Conservation (phyloP, 1,140 invertebrate species). For the Heliconius eleuchia region DNA sequence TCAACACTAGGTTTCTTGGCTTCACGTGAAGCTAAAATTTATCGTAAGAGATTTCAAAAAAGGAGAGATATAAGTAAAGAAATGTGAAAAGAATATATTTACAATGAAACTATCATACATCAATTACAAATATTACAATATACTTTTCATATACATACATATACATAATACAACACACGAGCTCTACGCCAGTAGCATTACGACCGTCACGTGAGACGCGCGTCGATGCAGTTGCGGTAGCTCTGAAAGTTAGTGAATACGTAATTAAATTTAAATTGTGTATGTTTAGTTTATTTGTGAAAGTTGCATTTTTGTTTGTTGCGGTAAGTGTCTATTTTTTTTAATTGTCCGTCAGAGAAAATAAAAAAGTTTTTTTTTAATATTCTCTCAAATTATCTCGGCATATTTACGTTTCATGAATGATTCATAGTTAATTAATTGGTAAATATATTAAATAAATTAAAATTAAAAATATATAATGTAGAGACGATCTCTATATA, state of each 20-base stretch:
- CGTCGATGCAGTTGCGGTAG: slow-evolving; percentile 13
- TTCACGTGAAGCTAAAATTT: no score
- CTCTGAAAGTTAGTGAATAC: slow-evolving; percentile 27
- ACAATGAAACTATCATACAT: background rate
- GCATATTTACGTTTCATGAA: no score
- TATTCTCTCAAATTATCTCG: no score
- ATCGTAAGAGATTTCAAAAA: no score
- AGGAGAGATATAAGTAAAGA: background rate
- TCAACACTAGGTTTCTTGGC: no score
- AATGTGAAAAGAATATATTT: background rate
- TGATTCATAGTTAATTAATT: no score
- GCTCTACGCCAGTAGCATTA: slow-evolving; percentile 26
- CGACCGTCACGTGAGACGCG: slow-evolving; percentile 18
- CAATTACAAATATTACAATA: background rate
- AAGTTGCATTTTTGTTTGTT: slow-evolving; percentile 23
- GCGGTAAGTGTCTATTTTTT: slow-evolving; percentile 10
- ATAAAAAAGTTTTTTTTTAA: no score
- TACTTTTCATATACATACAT: background rate
- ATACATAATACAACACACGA: slow-evolving; percentile 1
- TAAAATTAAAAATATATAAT: no score
- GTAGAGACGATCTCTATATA: no score
- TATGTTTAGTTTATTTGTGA: slow-evolving; percentile 9
- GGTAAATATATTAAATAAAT: no score
- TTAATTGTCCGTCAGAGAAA: background rate
- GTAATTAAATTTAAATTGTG: slow-evolving; percentile 17